These are phyloP conservation scores for Vannuccia rotundouncinata DNA, from an alignment of 2,888 invertebrate genomes.

Conservation along the genomic window DNA sequence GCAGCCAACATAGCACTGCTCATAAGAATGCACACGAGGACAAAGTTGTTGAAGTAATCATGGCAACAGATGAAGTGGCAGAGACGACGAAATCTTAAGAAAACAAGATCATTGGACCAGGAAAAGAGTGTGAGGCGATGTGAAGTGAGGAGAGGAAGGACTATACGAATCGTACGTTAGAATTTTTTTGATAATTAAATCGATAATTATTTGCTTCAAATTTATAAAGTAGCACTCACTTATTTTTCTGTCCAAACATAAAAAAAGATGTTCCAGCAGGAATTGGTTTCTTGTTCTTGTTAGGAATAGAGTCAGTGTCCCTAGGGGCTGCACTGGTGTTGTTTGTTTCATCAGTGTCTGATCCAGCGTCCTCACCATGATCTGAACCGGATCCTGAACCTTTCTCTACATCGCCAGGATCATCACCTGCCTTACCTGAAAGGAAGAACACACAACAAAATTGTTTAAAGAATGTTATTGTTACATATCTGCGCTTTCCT, in stretches of 20 bases:
- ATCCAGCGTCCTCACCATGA: slow-evolving; percentile 16
- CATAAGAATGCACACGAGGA: slow-evolving; percentile 92
- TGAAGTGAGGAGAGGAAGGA: no score
- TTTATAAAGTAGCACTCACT: slow-evolving; percentile 65
- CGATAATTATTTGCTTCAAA: neutral
- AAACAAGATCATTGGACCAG: neutral
- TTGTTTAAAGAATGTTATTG: no score
- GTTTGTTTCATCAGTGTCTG: slow-evolving; percentile 52
- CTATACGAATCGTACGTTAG: no score
- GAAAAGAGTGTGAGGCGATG: no score
- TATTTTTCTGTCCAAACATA: slow-evolving; percentile 89
- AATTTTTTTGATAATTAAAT: neutral
- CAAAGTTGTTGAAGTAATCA: slow-evolving; percentile 86
- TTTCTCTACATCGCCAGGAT: neutral
- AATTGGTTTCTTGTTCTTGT: slow-evolving; percentile 81
- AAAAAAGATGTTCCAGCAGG: slow-evolving; percentile 91
- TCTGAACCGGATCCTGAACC: neutral
- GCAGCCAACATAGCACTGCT: slow-evolving; percentile 96
- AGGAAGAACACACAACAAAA: no score
- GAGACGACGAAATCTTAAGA: slow-evolving; percentile 72
- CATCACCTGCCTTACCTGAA: neutral
- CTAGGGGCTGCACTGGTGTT: slow-evolving; percentile 69
- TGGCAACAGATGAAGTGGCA: slow-evolving; percentile 96
- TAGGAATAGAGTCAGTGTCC: slow-evolving; percentile 77
- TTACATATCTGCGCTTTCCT: no score